Evolutionary conservation across 1,140 invertebrate genomes (phyloP).

Genomic region (Drosophila fuyamai): DNA sequence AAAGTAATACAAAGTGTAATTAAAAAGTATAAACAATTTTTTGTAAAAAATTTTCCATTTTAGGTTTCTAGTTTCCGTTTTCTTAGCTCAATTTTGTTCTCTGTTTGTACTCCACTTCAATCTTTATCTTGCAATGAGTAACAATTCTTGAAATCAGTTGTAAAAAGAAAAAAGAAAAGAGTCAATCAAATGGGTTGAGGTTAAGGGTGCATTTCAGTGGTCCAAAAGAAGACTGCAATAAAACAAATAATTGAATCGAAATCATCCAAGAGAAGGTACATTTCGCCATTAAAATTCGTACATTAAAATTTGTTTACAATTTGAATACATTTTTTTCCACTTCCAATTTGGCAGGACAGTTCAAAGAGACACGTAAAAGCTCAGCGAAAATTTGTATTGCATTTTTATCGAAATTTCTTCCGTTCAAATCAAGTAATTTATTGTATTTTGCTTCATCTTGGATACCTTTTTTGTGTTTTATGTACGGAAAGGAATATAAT

Average conservation of each 20-base stretch:
- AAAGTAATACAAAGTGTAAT: too few relatives aligned
- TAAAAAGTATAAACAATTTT: too few relatives aligned
- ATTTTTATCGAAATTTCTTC: neutral
- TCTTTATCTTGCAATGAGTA: too few relatives aligned
- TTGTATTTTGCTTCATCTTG: conserved; percentile 24
- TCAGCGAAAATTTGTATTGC: conserved; percentile 28
- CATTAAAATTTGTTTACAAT: conserved; percentile 12
- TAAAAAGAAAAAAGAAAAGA: neutral
- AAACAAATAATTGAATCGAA: conserved; percentile 11
- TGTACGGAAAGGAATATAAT: too few relatives aligned
- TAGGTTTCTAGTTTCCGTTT: too few relatives aligned
- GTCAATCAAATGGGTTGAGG: neutral
- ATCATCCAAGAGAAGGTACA: neutral
- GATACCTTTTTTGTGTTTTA: too few relatives aligned
- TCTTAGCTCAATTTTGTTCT: too few relatives aligned
- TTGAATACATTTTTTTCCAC: neutral
- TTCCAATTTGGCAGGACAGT: conserved; percentile 20
- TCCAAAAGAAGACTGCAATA: conserved; percentile 3
- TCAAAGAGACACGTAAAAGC: conserved; percentile 35
- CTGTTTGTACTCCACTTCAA: too few relatives aligned
- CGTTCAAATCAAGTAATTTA: conserved; percentile 49
- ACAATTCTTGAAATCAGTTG: conserved; percentile 1
- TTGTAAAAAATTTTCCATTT: too few relatives aligned
- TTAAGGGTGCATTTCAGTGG: neutral
- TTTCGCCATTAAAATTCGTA: conserved; percentile 1